Percentiles rank a stretch among this genome's conserved stretches.
These are phyloP conservation scores for Rostratula benghalensis DNA, from an alignment of 2,113 vertebrate species.

Conservation along the genomic window DNA sequence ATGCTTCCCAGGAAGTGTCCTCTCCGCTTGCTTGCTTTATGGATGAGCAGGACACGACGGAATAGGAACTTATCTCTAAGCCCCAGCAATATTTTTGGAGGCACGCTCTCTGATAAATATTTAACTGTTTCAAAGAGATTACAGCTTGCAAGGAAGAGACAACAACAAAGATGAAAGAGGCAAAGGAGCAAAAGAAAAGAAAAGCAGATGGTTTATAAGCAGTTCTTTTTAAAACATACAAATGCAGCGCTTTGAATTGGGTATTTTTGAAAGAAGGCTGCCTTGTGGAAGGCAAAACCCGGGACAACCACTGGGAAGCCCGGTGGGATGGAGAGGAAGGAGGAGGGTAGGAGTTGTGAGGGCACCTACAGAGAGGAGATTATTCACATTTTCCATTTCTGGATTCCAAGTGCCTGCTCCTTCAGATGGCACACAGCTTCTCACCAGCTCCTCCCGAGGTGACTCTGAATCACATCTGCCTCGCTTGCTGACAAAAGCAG, in stretches of 20 bases:
- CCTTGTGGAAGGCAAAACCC: not conserved
- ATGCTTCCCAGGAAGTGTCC: not conserved
- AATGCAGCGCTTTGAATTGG: not conserved
- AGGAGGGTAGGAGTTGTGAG: not conserved
- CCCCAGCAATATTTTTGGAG: not conserved
- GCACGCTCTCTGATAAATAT: not conserved
- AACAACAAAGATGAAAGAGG: not conserved
- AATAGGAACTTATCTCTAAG: not conserved
- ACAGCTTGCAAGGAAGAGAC: not conserved
- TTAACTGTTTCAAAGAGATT: slow-evolving; percentile 7
- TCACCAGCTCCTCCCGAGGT: slow-evolving; percentile 9
- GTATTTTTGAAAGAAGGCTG: not conserved
- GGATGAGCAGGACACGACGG: not conserved
- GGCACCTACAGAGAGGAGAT: slow-evolving; percentile 8
- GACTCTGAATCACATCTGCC: slow-evolving; percentile 62
- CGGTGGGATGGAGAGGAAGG: not conserved
- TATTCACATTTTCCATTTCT: slow-evolving; percentile 17
- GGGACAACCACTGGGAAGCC: not conserved
- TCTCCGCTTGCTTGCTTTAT: not conserved
- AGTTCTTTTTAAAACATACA: not conserved
- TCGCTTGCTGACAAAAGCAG: slow-evolving; percentile 43
- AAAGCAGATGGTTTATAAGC: not conserved
- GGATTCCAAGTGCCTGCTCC: slow-evolving; percentile 16
- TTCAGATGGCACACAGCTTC: not conserved
- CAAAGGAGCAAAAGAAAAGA: not conserved